These are phyloP conservation scores for Gobiocypris rarus DNA, from an alignment of 2,113 vertebrate species.

Conservation along the genomic window DNA sequence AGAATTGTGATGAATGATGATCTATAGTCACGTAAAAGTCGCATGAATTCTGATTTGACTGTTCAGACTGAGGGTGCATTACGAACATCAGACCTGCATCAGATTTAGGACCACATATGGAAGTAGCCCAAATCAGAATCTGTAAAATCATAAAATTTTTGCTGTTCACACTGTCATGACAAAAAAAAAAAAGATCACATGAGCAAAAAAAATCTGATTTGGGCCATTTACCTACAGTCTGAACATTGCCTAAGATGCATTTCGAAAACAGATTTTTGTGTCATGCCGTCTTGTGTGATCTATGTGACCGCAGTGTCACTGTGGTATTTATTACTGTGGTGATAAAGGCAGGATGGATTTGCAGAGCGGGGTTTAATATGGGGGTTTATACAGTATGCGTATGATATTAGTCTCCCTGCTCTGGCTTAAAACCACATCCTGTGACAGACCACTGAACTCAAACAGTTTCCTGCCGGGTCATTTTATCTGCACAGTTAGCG, in stretches of 20 bases:
- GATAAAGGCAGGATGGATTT: conserved; percentile 34
- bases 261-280: background rate
- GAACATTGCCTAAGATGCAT: background rate
- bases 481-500: conserved; percentile 15
- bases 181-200: too few relatives aligned
- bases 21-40: too few relatives aligned
- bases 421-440: conserved; percentile 37
- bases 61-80: too few relatives aligned
- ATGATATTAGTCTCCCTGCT: conserved; percentile 27
- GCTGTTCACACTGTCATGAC: too few relatives aligned
- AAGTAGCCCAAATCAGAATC: too few relatives aligned
- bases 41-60: too few relatives aligned
- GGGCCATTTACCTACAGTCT: too few relatives aligned
- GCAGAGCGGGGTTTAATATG: conserved; percentile 48
- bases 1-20: too few relatives aligned
- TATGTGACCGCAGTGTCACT: conserved; percentile 29
- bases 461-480: conserved; percentile 5
- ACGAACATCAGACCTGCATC: too few relatives aligned
- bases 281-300: background rate
- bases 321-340: conserved; percentile 57
- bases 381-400: conserved; percentile 49
- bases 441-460: conserved; percentile 31
- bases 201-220: too few relatives aligned
- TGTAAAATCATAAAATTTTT: too few relatives aligned
- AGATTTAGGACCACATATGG: too few relatives aligned